Evolutionary conservation across 2,888 invertebrate genomes (phyloP), one percentile per base, ranked within the genome.

Genomic region (Ariolimax columbianus): DNA sequence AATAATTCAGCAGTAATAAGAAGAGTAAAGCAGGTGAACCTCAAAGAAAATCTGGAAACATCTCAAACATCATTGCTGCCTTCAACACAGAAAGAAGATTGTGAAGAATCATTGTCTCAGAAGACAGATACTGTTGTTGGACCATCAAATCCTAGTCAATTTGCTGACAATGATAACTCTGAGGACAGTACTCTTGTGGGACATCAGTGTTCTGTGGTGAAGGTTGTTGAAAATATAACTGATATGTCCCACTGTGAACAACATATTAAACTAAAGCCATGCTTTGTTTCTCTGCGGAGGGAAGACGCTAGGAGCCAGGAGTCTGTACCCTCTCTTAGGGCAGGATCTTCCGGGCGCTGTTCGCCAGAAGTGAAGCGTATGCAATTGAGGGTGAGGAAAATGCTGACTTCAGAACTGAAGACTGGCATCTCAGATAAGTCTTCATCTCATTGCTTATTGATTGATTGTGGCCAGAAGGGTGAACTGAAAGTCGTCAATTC

Each of bases 241-340:
- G 26, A 36, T 68, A 14, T 1, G 6, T 4, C n/a, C 63, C 63
- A 63, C 17, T 4, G 43, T 40, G 19, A 47, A 23, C 9, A n/a
- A 30, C 26, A 68, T 33, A 30, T 68, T 1, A 66, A 43, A 68
- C 47, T 79, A 36, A 79, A 79, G 33, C 68, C 68, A 14, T 79
- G 79, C 47, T 79, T 68, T 79, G 79, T 79, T 43, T 66, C 79
- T 23, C 47, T 79, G 14, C 43, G 66, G 23, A 79, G 43, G 47
- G 68, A 79, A 40, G 68, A 43, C 68, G 33, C 33, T 38, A 23
- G 9, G 0, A 40, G 33, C 17, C 30, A n/a, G 19, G 4, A 23
- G 1, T 6, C 30, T 33, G 3, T 36, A 19, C 38, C 66, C 3
- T 43, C 68, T 43, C 2, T 40, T 33, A 36, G 33, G 26, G 38